Base-by-base conservation (phyloP, 2,888 invertebrate genomes). In the Monochamus alternatus region DNA sequence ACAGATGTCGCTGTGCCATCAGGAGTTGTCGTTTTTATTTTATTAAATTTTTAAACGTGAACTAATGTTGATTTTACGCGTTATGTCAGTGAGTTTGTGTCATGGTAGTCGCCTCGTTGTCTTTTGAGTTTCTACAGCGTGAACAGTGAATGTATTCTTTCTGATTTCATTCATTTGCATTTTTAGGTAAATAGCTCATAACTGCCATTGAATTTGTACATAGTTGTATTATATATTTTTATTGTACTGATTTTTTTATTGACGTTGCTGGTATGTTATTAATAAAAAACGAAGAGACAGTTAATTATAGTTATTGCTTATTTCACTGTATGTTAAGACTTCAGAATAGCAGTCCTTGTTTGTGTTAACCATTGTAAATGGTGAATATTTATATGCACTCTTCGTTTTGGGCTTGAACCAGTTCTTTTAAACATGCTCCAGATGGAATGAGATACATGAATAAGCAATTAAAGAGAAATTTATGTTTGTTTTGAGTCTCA, bases 131-230 rank as follows among this genome's bases (percentile, higher is more conserved):
- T 38, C 38, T 32, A 32, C 32, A 66, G 12, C 47, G 22, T n/a
- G 12, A 30, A 51, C 74, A 58, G 69, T 47, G 0, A 52, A 69
- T 64, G 52, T 64, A 68, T 66, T 60, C 31, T 69, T 69, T 69
- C 69, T 62, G 63, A 62, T 73, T 60, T 75, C 55, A 47, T 76
- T 76, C 71, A 69, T 75, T 69, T 67, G 73, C 77, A 77, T 79
- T 77, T 79, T 74, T 73, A 77, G 77, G 76, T 52, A 47, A 78
- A 81, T 81, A 81, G 81, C 81, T 83, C 82, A 81, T 79, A 77
- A 84, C 84, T 84, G 84, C 84, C 84, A 84, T 83, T 79, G 69
- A 60, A 74, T 68, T 63, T 71, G 47, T 75, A 73, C 64, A 72
- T 69, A 77, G 60, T 43, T 69, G 69, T 78, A 79, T 74, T 79